Evolutionary conservation across 2,888 invertebrate species (phyloP), one percentile per base, ranked within the genome.

Genomic region (Reticulitermes lucifugus): DNA sequence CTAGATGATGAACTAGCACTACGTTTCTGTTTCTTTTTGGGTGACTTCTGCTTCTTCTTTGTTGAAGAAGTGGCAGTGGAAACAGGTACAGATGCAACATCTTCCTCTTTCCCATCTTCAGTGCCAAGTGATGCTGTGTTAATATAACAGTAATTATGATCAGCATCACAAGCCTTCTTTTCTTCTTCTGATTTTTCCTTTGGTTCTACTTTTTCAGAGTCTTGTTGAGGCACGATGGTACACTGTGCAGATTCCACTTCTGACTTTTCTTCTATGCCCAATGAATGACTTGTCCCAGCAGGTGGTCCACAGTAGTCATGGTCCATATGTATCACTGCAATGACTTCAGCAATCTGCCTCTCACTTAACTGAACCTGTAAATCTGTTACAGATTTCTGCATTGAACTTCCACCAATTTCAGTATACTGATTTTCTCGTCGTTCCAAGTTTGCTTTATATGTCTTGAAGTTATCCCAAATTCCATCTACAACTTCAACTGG

Each of bases 381-480:
- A n/a, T 65, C 65, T 10, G 4, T 46, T 46, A 21, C 41, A n/a
- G 77, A n/a, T 7, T 46, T 46, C 6, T 43, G 35, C 22, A 43
- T 25, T 29, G 77, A 43, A 84, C 29, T 77, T 81, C 73, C 83
- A 55, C 65, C 79, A 46, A 55, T 12, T 59, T 83, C 71, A 43
- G 83, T 77, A 73, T 60, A 80, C 59, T 85, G 86, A 73, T 73
- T 85, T 82, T 90, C 91, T 85, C 90, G 91, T 89, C 93, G 94
- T 88, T 94, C 95, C 86, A 94, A 93, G 89, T 93, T 94, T 60
- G 95, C 95, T 89, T 95, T 94, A 89, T 95, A 95, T 85, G 94
- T 94, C 89, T 95, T 94, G 88, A 95, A 95, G 89, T 95, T 95
- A 89, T 95, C 95, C 95, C 95, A 96, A 88, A 95, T 95, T 82